Conservation (phyloP, 2,113 vertebrate species). For the Plectropomus leopardus region DNA sequence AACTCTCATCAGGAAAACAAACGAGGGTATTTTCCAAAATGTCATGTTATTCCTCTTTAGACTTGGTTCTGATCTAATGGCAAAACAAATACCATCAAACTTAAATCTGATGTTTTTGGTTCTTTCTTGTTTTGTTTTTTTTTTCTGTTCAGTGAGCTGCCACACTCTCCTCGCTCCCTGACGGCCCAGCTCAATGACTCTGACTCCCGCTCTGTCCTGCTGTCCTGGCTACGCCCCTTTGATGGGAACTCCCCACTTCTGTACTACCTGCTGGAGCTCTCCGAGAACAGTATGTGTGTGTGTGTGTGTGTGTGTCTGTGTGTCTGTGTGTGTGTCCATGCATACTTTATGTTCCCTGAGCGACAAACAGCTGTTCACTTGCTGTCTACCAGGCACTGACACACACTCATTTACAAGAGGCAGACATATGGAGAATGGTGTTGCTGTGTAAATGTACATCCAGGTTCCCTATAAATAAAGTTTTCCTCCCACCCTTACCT, state of each 20-base stretch:
- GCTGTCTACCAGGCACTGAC: constrained; percentile 63
- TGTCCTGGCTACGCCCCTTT: constrained; percentile 96
- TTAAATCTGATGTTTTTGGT: neutral
- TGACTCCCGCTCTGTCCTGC: constrained; percentile 87
- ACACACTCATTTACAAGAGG: constrained; percentile 66
- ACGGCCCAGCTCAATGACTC: constrained; percentile 88
- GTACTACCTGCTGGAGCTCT: constrained; percentile 93
- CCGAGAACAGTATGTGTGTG: constrained; percentile 92
- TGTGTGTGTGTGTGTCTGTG: constrained; percentile 21
- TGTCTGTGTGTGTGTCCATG: constrained; percentile 13
- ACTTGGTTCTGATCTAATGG: neutral
- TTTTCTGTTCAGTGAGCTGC: constrained; percentile 89
- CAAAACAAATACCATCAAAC: neutral
- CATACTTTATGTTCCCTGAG: constrained; percentile 60
- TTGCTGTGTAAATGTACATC: constrained; percentile 59
- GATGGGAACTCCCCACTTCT: constrained; percentile 96
- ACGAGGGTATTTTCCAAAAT: neutral
- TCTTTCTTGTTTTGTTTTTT: neutral
- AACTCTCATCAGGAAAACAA: neutral
- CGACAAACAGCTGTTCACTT: constrained; percentile 69
- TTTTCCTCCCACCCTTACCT: constrained; percentile 5
- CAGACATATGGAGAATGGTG: constrained; percentile 69
- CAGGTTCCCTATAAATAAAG: constrained; percentile 66
- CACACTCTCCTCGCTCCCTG: constrained; percentile 94
- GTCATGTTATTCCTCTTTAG: neutral